phyloP scores from a whole-genome alignment of 2,888 invertebrate genomes.

The Onchidella celtica region DNA sequence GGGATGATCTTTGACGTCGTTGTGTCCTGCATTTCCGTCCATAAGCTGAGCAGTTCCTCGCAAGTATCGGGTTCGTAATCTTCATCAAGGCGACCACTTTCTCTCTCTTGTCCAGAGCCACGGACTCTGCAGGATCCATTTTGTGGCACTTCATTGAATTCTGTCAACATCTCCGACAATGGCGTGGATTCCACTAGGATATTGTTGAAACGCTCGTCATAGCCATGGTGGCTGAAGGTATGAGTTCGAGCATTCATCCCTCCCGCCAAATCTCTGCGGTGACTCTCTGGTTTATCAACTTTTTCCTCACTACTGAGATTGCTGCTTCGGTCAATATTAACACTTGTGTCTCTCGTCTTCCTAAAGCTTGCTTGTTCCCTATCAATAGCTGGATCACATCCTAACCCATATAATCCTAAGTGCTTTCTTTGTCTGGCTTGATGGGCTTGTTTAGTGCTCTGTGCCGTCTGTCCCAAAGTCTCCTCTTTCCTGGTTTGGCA shows the following conservation, averaged over 20 bases:
- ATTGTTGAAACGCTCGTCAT: slow-evolving; percentile 14
- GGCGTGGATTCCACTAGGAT: neutral
- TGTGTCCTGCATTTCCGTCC: slow-evolving; percentile 36
- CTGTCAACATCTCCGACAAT: slow-evolving; percentile 6
- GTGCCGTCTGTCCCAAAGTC: neutral
- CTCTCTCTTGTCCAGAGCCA: neutral
- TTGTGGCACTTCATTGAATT: neutral
- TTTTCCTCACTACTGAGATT: neutral
- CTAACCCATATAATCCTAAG: no score
- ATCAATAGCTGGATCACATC: neutral
- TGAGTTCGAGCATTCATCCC: no score
- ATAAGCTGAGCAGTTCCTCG: slow-evolving; percentile 35
- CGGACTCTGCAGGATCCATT: neutral
- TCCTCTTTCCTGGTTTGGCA: neutral
- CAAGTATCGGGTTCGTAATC: slow-evolving; percentile 42
- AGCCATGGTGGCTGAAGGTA: slow-evolving; percentile 7
- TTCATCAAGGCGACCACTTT: slow-evolving; percentile 3
- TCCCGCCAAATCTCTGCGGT: neutral
- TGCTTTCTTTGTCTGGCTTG: no score
- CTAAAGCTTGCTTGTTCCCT: neutral
- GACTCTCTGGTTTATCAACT: neutral
- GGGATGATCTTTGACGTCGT: neutral
- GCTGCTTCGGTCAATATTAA: neutral
- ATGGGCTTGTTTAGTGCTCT: neutral
- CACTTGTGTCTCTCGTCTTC: neutral